Conservation (phyloP, 2,888 invertebrate species). For the Anthophora plumipes region DNA sequence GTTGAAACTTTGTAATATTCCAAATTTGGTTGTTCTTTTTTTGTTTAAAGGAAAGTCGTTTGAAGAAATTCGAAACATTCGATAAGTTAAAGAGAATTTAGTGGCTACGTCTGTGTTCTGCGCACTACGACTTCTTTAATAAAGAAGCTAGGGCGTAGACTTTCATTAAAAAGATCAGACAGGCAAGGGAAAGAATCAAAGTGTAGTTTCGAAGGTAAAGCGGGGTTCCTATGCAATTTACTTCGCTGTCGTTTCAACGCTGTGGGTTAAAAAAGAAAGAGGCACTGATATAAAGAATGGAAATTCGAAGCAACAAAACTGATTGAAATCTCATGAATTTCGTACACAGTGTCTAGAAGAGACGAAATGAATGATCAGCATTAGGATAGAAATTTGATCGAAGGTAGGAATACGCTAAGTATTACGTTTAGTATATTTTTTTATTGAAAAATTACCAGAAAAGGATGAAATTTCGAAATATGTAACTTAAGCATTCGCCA, state of each 20-base stretch:
- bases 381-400: too few relatives aligned
- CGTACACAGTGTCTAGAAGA: not conserved
- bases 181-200: not conserved
- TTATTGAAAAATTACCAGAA: too few relatives aligned
- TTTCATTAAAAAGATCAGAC: constrained; percentile 18
- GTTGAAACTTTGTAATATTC: too few relatives aligned
- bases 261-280: not conserved
- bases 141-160: not conserved
- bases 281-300: not conserved
- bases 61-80: not conserved
- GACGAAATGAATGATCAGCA: too few relatives aligned
- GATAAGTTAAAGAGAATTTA: not conserved
- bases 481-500: too few relatives aligned
- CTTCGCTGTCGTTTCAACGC: not conserved
- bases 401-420: too few relatives aligned
- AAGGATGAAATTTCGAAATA: too few relatives aligned
- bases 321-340: not conserved
- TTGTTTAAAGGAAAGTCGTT: not conserved
- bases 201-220: not conserved
- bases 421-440: too few relatives aligned
- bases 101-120: too few relatives aligned
- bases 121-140: not conserved
- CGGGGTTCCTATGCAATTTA: not conserved
- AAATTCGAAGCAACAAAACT: not conserved
- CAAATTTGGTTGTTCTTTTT: too few relatives aligned